These are phyloP conservation scores for Microctonus hyperodae DNA, from an alignment of 2,888 invertebrate species.

Conservation along the genomic window DNA sequence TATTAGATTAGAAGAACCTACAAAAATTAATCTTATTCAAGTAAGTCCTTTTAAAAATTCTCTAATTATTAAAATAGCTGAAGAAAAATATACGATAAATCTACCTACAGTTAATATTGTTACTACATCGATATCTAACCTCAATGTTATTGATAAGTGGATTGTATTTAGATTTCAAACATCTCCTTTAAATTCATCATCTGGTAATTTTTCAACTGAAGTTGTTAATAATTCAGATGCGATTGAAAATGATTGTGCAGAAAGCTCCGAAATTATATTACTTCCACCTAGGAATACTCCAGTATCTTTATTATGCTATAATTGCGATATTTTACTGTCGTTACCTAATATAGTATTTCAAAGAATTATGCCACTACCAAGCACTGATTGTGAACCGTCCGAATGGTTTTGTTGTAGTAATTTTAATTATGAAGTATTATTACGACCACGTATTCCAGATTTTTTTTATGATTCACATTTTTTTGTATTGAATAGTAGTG, in stretches of 20 bases:
- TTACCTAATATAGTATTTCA: conserved; percentile 43
- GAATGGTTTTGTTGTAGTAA: conserved; percentile 59
- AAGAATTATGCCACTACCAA: conserved; percentile 55
- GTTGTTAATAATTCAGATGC: conserved; percentile 40
- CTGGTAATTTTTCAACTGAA: conserved; percentile 54
- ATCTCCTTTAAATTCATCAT: conserved; percentile 45
- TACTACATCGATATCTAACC: conserved; percentile 53
- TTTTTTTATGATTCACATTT: conserved; percentile 54
- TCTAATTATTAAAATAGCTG: conserved; percentile 45
- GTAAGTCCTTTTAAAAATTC: conserved; percentile 50
- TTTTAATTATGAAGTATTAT: conserved; percentile 35
- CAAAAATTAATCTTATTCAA: conserved; percentile 41
- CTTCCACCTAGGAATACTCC: conserved; percentile 42
- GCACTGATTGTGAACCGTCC: conserved; percentile 52
- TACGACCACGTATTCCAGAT: conserved; percentile 50
- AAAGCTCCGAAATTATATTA: neutral
- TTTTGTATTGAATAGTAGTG: conserved; percentile 45
- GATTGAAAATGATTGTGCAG: conserved; percentile 26
- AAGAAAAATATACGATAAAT: conserved; percentile 42
- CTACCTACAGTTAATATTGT: conserved; percentile 48
- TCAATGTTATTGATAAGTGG: conserved; percentile 52
- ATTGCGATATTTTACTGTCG: conserved; percentile 52
- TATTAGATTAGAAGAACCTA: conserved; percentile 44
- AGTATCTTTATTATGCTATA: conserved; percentile 47
- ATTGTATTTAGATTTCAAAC: conserved; percentile 57